These are phyloP conservation scores for Australoheros facetus DNA, from an alignment of 2,797 vertebrate species.

Conservation along the genomic window DNA sequence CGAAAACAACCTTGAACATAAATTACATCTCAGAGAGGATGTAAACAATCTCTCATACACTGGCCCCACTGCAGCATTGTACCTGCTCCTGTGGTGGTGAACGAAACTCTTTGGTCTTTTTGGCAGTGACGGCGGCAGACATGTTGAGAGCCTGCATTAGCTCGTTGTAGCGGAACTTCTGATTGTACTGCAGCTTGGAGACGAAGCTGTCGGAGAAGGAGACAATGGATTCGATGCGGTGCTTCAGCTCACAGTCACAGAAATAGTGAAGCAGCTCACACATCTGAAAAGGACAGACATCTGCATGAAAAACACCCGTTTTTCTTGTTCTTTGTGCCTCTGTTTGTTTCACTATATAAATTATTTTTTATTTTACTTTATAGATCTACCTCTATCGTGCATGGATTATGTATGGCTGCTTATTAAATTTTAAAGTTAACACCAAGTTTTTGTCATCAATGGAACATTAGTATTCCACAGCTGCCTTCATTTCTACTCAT, in stretches of 20 bases:
- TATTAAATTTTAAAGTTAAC: neutral
- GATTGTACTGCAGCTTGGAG: constrained; percentile 95
- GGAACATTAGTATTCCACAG: constrained; percentile 43
- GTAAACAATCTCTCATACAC: neutral
- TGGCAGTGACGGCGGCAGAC: constrained; percentile 97
- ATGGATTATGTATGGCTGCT: neutral
- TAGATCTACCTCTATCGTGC: neutral
- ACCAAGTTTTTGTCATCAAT: constrained; percentile 9
- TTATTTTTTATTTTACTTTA: neutral
- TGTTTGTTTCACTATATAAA: neutral
- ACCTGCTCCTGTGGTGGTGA: constrained; percentile 99
- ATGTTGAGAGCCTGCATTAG: constrained; percentile 98
- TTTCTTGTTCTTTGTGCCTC: neutral
- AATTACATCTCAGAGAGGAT: constrained; percentile 11
- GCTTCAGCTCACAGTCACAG: constrained; percentile 97
- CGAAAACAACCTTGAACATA: constrained; percentile 2
- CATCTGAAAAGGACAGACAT: constrained; percentile 82
- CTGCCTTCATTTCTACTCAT: constrained; percentile 23
- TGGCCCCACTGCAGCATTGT: neutral
- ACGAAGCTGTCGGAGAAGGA: constrained; percentile 95
- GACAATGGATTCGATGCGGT: constrained; percentile 95
- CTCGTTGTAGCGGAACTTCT: constrained; percentile 97
- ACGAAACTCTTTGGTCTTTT: constrained; percentile 97
- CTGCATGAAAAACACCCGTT: neutral
- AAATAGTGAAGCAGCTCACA: constrained; percentile 98